Base-by-base conservation (phyloP, 2,113 vertebrate species). In the Rhinoderma darwinii region DNA sequence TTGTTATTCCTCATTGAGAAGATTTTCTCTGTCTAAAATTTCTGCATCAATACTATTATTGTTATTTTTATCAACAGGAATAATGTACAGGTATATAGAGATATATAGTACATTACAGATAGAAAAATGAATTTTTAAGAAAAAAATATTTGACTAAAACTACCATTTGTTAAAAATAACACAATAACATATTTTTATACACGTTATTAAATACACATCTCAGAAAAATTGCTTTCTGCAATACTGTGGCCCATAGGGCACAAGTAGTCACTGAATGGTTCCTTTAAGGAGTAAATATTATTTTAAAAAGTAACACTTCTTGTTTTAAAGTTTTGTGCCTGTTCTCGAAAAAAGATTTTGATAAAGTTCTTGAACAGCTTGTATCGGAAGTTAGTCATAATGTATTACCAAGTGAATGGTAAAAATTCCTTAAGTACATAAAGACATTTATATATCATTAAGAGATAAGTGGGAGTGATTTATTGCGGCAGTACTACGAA, bases 391-490 rank as follows among this genome's bases (percentile, higher is more conserved):
- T 56, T 84, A 30, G 70, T 54, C 39, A 61, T 84, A 84, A 61
- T 54, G 37, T 75, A 30, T 84, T 74, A 75, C 9, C 54, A 80
- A 50, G 75, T 86, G 61, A 86, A 79, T 54, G 30, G 75, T 54
- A 61, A 80, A 68, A 80, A 80, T 80, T 86, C 54, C 61, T 56
- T 72, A 80, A 86, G 76, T 80, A 70, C 84, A 80, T 86, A 86
- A 80, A 86, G 75, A 86, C 75, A 54, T 86, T 73, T 66, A 86
- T 86, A 86, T 86, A 86, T 86, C 61, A 86, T 86, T 86, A 86
- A 51, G 43, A 79, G 84, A 78, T 86, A 86, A 86, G 84, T 80
- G 76, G 84, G 84, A 79, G 84, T 86, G 84, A 86, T 86, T 86
- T 76, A 86, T 86, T 79, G 74, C 56, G 41, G 68, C 44, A 70